Base-by-base conservation (phyloP, 1,140 invertebrate species). In the Physella acuta region DNA sequence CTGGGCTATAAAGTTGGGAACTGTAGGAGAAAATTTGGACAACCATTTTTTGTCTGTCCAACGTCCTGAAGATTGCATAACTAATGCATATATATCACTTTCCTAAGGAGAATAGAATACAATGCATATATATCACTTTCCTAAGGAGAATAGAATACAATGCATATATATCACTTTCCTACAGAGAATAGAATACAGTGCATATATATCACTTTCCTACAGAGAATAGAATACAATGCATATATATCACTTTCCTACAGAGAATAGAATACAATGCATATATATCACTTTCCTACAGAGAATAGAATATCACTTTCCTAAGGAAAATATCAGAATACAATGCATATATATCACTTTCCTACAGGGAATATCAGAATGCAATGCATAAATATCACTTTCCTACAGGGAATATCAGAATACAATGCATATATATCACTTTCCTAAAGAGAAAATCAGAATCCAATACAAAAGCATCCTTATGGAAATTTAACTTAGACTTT, bases 231-330 rank as follows among this genome's bases (percentile, higher is more conserved):
- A n/a, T n/a, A n/a, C n/a, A n/a, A n/a, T n/a, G n/a, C n/a, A n/a
- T n/a, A n/a, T n/a, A n/a, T n/a, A n/a, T n/a, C n/a, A n/a, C n/a
- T n/a, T n/a, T n/a, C n/a, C n/a, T n/a, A n/a, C n/a, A n/a, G n/a
- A n/a, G n/a, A n/a, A n/a, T n/a, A n/a, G n/a, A n/a, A n/a, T n/a
- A n/a, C n/a, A 44, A 1, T 8, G 62, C 26, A 30, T 31, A n/a
- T 24, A 65, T 65, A n/a, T 65, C 62, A 53, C 33, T 65, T 53
- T 65, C n/a, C n/a, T n/a, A n/a, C n/a, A n/a, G n/a, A n/a, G n/a
- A n/a, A n/a, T n/a, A n/a, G n/a, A n/a, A 65, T 65, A n/a, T 65
- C 62, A 53, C 33, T 65, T 53, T 65, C 53, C 62, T 65, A 49
- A n/a, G 2, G 1, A 52, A 14, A n/a, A 60, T 5, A 60, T n/a